Percentiles rank a stretch among this genome's conserved stretches.
Conservation (phyloP, 2,888 invertebrate genomes). For the Adelphocoris suturalis region DNA sequence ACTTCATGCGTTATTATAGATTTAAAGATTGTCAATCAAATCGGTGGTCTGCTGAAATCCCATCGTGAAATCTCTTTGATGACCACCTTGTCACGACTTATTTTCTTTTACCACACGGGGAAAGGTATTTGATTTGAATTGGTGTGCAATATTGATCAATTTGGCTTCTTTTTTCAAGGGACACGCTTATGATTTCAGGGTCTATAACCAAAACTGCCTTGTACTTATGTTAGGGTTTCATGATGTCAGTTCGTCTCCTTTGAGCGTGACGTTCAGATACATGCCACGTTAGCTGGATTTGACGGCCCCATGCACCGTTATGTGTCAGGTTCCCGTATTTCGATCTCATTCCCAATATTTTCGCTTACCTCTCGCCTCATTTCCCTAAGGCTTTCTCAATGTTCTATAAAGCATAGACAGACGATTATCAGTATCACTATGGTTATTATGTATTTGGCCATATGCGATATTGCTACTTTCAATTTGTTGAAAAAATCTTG, state of each 20-base stretch:
- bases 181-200: not conserved
- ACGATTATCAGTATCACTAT: no score
- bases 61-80: not conserved
- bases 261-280: not conserved
- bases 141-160: not conserved
- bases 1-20: not conserved
- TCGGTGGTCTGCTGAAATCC: not conserved
- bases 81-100: not conserved
- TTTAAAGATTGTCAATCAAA: not conserved
- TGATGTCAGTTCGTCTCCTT: not conserved
- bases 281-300: constrained; percentile 2
- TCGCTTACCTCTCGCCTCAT: no score
- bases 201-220: not conserved
- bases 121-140: not conserved
- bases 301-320: constrained; percentile 1
- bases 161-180: not conserved
- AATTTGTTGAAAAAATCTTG: no score
- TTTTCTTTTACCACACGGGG: not conserved
- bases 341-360: not conserved
- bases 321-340: not conserved
- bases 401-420: no score
- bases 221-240: not conserved
- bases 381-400: no score
- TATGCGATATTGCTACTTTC: no score
- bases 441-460: no score